Base-by-base conservation (phyloP, 2,797 vertebrate species). In the Arremon brunneinucha region DNA sequence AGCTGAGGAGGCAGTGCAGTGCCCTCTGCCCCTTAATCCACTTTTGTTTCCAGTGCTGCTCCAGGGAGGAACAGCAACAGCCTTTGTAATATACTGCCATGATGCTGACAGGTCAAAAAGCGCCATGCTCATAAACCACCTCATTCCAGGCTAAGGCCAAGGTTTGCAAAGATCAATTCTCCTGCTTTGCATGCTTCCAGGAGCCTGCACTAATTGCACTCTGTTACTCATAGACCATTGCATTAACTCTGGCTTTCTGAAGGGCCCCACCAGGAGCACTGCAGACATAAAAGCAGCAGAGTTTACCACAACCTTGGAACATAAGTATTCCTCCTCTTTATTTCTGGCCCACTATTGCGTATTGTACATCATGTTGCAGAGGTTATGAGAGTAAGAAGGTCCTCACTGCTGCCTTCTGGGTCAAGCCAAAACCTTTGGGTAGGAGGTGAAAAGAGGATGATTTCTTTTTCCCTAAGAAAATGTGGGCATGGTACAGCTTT, bases 191-290 rank as follows among this genome's bases (percentile, higher is more conserved):
- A 16, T 91, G 60, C 72, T 95, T 96, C 79, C 64, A 74, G 68
- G 52, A 94, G 53, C 68, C 69, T 71, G 92, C 53, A 41, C 65
- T 96, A 96, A 91, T 80, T 93, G 87, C 46, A 64, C 72, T 92
- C 49, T 21, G 22, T 89, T 91, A 86, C 87, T 94, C 53, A 39
- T 3, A 59, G 81, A 32, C 76, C 20, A 6, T 60, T 94, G 83
- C 77, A 88, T 91, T 90, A 95, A 72, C 57, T 82, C 85, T 55
- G 71, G 47, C 44, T 89, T 90, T 87, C 75, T 72, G 39, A 92
- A 89, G 59, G 69, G 24, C 90, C 50, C 44, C 50, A 24, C 39
- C n/a, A 59, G 80, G 94, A 94, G 30, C 52, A 21, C 18, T 12
- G 37, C 56, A 77, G 63, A 49, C 44, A 44, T 72, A 84, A 93